Evolutionary conservation across 2,797 vertebrate species (phyloP).

Genomic region (Halcyon smyrnensis): DNA sequence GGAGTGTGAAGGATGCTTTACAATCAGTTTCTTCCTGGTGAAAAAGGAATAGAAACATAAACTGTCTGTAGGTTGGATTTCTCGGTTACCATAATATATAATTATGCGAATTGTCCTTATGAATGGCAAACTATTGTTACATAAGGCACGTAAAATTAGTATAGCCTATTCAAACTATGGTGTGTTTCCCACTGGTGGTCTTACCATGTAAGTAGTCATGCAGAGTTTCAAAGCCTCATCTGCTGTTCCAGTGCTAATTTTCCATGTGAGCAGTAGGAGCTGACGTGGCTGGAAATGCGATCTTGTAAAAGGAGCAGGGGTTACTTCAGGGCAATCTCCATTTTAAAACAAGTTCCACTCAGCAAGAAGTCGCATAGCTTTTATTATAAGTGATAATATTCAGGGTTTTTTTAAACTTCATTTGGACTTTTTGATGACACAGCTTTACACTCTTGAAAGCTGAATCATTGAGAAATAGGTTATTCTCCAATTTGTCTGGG

Average conservation of each 20-base stretch:
- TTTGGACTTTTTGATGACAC: not conserved
- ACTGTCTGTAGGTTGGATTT: not conserved
- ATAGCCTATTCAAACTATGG: not conserved
- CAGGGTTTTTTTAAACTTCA: not conserved
- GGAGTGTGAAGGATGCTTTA: not conserved
- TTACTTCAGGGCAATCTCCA: not conserved
- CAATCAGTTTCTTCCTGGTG: not conserved
- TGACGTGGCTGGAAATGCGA: rapidly evolving
- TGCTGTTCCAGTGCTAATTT: not conserved
- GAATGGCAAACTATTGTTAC: not conserved
- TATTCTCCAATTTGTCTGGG: not conserved
- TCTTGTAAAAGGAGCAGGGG: not conserved
- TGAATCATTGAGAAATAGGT: not conserved
- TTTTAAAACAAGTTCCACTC: not conserved
- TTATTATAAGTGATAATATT: not conserved
- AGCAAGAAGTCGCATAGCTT: not conserved
- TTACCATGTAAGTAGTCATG: not conserved
- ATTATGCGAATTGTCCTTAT: not conserved
- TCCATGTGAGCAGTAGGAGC: not conserved
- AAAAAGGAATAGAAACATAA: not conserved
- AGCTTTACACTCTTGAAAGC: not conserved
- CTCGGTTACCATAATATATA: not conserved
- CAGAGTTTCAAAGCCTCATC: not conserved
- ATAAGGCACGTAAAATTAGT: not conserved
- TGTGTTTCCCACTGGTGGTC: not conserved